phyloP scores from a whole-genome alignment of 2,888 invertebrate genomes.

The Campoplex nolae region DNA sequence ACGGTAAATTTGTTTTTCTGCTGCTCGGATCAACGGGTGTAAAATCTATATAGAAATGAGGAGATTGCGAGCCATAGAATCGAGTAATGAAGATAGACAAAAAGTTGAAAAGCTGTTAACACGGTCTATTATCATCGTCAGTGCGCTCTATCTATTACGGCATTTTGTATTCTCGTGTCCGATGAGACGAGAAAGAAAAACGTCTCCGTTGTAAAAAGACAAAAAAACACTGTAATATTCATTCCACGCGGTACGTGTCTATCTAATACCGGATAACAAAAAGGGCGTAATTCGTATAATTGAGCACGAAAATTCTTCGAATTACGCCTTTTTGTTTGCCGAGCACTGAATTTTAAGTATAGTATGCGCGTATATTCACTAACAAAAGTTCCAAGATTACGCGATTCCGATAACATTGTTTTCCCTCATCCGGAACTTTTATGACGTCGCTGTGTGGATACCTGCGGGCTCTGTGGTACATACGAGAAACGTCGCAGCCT shows the following conservation, averaged over 20 bases:
- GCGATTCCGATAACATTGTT: constrained; percentile 80
- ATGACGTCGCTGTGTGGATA: constrained; percentile 49
- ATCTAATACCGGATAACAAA: not conserved
- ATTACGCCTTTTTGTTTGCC: constrained; percentile 7
- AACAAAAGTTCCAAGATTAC: constrained; percentile 73
- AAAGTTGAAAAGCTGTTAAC: constrained; percentile 48
- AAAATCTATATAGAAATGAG: not conserved
- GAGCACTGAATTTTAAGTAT: constrained; percentile 38
- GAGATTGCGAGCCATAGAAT: not conserved
- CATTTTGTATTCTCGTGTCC: constrained; percentile 40
- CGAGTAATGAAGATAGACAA: constrained; percentile 28
- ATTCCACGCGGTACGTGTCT: not conserved
- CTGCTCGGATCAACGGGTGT: not conserved
- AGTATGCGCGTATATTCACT: not conserved
- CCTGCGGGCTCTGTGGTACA: constrained; percentile 19
- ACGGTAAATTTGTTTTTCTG: constrained; percentile 11
- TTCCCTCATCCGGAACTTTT: constrained; percentile 76
- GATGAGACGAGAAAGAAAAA: not conserved
- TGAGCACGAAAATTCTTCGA: not conserved
- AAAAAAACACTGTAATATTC: constrained; percentile 23
- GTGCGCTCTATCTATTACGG: constrained; percentile 18
- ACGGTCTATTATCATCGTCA: constrained; percentile 38
- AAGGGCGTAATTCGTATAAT: constrained; percentile 21
- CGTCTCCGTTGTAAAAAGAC: constrained; percentile 7
- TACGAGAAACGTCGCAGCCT: constrained; percentile 32